These are phyloP conservation scores for Gallinago jamesoni DNA, from an alignment of 2,113 vertebrate species.

Conservation along the genomic window DNA sequence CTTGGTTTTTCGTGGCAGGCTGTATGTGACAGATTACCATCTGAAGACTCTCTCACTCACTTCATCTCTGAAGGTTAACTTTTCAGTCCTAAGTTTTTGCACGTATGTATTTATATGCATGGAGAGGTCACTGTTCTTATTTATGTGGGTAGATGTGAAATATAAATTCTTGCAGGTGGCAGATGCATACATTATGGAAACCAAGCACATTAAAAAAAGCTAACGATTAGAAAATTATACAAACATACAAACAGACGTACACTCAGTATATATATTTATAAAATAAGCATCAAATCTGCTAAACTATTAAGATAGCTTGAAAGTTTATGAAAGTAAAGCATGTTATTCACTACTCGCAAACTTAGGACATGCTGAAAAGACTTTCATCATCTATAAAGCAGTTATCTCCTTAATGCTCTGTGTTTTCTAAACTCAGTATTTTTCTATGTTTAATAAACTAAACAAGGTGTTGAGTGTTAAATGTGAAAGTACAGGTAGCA, in stretches of 20 bases:
- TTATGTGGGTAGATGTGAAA: background rate
- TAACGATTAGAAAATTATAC: background rate
- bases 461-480: rapidly evolving
- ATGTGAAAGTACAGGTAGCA: background rate
- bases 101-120: background rate
- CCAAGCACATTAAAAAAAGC: background rate
- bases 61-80: background rate
- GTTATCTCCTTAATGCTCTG: background rate
- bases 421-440: background rate
- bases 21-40: background rate
- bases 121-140: background rate
- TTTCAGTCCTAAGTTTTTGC: background rate
- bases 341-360: background rate
- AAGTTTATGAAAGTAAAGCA: background rate
- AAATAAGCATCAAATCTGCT: background rate
- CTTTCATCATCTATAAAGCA: background rate
- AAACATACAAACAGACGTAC: background rate
- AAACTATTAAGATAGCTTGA: background rate
- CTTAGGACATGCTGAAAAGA: background rate
- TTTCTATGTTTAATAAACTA: background rate
- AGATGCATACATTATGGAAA: background rate
- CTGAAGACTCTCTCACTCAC: background rate
- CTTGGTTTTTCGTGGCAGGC: background rate
- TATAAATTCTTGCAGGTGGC: background rate
- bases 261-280: background rate